Conservation (phyloP, 2,113 vertebrate genomes). For the Brachirus orientalis region DNA sequence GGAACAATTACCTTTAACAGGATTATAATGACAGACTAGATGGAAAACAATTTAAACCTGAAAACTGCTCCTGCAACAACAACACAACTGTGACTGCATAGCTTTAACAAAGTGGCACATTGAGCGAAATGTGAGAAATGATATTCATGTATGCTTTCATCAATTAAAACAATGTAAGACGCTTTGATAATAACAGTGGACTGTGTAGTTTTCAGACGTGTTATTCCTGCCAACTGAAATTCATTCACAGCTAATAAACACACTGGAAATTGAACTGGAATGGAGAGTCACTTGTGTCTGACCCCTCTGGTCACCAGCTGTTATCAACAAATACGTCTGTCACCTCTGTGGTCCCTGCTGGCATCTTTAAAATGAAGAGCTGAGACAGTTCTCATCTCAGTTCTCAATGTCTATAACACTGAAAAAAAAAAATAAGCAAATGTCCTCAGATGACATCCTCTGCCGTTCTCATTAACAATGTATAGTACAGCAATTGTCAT, state of each 20-base stretch:
- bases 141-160: background rate
- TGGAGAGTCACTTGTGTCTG: constrained; percentile 34
- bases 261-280: constrained; percentile 5
- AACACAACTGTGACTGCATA: background rate
- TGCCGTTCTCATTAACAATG: constrained; percentile 10
- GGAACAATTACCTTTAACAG: constrained; percentile 55
- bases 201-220: background rate
- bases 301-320: constrained; percentile 27
- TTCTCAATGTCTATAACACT: constrained; percentile 11
- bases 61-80: constrained; percentile 26
- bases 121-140: constrained; percentile 1
- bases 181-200: background rate
- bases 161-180: background rate
- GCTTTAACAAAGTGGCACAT: background rate
- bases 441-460: constrained; percentile 8
- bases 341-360: constrained; percentile 11
- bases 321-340: constrained; percentile 38
- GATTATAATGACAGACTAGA: constrained; percentile 46
- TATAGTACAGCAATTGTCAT: background rate
- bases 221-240: constrained; percentile 13
- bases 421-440: constrained; percentile 10
- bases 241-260: constrained; percentile 35
- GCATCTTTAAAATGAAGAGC: constrained; percentile 36
- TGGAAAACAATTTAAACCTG: constrained; percentile 39
- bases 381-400: background rate